Evolutionary conservation across 2,797 vertebrate genomes (phyloP).

Genomic region (Lagorchestes hirsutus): DNA sequence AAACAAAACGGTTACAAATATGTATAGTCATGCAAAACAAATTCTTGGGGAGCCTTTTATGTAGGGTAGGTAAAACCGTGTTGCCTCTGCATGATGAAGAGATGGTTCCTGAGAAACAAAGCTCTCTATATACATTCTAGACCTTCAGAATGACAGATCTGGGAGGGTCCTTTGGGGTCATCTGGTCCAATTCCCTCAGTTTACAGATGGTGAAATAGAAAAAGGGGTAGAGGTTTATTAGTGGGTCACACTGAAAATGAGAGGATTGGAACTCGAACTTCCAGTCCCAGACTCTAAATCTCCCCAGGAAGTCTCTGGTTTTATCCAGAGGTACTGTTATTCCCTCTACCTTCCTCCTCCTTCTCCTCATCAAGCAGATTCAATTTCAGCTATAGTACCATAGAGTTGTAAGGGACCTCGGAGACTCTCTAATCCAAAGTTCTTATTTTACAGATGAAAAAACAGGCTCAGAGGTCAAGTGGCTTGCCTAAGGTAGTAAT

Average conservation of each 20-base stretch:
- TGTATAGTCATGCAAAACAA: conserved; percentile 14
- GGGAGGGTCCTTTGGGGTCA: neutral
- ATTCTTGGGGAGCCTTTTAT: neutral
- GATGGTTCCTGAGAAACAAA: neutral
- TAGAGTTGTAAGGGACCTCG: neutral
- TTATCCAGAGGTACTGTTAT: neutral
- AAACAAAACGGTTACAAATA: neutral
- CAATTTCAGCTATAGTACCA: neutral
- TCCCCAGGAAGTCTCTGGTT: neutral
- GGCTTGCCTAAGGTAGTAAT: neutral
- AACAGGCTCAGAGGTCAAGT: neutral
- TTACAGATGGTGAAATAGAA: neutral
- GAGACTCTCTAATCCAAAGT: neutral
- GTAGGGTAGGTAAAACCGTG: neutral
- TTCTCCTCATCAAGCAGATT: neutral
- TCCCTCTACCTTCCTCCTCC: neutral
- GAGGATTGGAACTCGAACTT: neutral
- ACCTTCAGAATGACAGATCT: neutral
- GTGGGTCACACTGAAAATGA: neutral
- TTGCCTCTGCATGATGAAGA: neutral
- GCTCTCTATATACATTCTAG: neutral
- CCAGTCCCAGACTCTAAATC: neutral
- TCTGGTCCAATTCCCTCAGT: neutral
- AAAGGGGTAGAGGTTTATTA: neutral
- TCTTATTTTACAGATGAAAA: neutral